These are phyloP conservation scores for Drosophila imparisetae DNA, from an alignment of 2,888 invertebrate genomes.

Conservation along the genomic window DNA sequence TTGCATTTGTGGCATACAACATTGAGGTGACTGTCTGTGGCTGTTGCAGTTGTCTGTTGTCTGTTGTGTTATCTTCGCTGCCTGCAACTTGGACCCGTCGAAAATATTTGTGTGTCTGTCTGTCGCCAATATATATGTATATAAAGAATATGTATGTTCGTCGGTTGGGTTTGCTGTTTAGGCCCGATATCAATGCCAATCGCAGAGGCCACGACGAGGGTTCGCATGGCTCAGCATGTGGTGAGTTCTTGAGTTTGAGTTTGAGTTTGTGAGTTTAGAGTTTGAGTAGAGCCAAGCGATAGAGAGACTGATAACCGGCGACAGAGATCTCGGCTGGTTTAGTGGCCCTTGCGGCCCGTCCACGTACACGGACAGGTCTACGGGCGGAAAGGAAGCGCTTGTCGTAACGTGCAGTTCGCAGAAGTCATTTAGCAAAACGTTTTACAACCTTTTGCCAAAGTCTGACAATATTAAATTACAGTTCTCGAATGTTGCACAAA, in stretches of 20 bases:
- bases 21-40: constrained; percentile 35
- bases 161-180: constrained; percentile 20
- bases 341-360: constrained; percentile 18
- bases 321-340: constrained; percentile 52
- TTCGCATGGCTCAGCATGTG: constrained; percentile 72
- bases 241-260: constrained; percentile 49
- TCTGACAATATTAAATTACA: constrained; percentile 79
- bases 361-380: constrained; percentile 26
- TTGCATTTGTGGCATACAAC: constrained; percentile 45
- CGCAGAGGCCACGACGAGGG: constrained; percentile 46
- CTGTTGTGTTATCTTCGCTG: constrained; percentile 39
- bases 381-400: constrained; percentile 25
- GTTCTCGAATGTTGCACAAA: constrained; percentile 53
- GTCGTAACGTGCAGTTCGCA: constrained; percentile 69
- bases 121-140: constrained; percentile 69
- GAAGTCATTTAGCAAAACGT: constrained; percentile 81
- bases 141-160: constrained; percentile 40
- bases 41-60: constrained; percentile 17
- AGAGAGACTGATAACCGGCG: constrained; percentile 76
- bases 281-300: constrained; percentile 56
- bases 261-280: constrained; percentile 9
- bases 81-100: constrained; percentile 36
- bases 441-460: constrained; percentile 74
- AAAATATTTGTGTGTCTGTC: constrained; percentile 63
- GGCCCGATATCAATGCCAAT: constrained; percentile 64